Conservation (phyloP, 2,113 vertebrate genomes). For the Cichladusa arquata region DNA sequence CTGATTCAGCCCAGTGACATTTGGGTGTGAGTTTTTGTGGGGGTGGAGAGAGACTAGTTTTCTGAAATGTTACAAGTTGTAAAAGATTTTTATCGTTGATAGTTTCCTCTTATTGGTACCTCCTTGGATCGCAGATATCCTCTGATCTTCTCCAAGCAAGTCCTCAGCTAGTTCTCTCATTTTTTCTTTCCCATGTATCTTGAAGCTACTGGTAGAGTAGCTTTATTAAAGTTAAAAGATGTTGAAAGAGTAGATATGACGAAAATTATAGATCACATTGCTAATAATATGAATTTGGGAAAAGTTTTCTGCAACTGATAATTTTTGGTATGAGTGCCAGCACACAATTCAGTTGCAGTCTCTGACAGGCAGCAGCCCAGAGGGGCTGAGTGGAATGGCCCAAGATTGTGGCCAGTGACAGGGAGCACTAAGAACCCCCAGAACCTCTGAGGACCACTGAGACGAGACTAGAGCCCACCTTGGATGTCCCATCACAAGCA, state of each 20-base stretch:
- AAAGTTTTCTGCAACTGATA: neutral
- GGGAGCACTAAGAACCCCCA: neutral
- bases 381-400: neutral
- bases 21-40: neutral
- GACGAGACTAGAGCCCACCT: neutral
- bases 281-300: neutral
- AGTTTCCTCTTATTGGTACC: neutral
- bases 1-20: neutral
- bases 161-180: neutral
- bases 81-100: neutral
- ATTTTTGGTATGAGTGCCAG: neutral
- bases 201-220: neutral
- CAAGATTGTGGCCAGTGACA: neutral
- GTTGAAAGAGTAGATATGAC: neutral
- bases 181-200: neutral
- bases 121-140: neutral
- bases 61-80: neutral
- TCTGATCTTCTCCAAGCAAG: neutral
- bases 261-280: neutral
- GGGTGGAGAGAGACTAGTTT: no score
- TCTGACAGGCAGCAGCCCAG: neutral
- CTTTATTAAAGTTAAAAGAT: neutral
- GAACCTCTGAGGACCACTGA: neutral
- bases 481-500: fast-evolving
- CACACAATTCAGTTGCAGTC: fast-evolving